Evolutionary conservation across 1,140 invertebrate genomes (phyloP), one percentile per base, ranked within the genome.

Genomic region (Apis florea): DNA sequence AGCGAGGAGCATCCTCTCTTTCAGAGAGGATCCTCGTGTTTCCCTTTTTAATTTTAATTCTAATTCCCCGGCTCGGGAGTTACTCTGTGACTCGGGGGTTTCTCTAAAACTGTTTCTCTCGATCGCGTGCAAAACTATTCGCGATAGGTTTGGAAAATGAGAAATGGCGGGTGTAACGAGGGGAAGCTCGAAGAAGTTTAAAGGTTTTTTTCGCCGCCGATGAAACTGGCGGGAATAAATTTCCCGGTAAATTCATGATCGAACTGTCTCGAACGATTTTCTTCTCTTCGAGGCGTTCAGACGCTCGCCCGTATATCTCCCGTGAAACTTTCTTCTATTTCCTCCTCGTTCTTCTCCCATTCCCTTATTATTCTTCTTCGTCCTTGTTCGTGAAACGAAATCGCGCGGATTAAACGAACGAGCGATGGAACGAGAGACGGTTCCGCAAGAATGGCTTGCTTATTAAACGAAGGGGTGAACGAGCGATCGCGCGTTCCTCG

Each of bases 401-500:
- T 31, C 13, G 15, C 13, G n/a, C n/a, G 58, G 31, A 40, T 61
- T 61, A 24, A 61, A 61, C n/a, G 56, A 58, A 21, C n/a, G n/a
- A 19, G 40, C 17, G 9, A n/a, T n/a, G n/a, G 26, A 9, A 72
- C 24, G 77, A 31, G 40, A 63, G 21, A 70, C 51, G 13, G 68
- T 79, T 86, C 4, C 53, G 11, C 53, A 54, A 53, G 15, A 54
- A 54, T 79, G 75, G 54, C 82, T 80, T 49, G 74, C 79, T 79
- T 87, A 86, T 90, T 90, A 86, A 71, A 83, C 66, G 81, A 40
- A 4, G 31, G 31, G 5, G 31, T 40, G 68, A 54, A 86, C 58
- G 88, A 85, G 79, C 82, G 85, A 86, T 88, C 82, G 86, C 82
- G 86, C 82, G 84, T 86, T 90, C 88, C 86, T n/a, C n/a, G 89